phyloP scores from a whole-genome alignment of 2,888 invertebrate species.

The Cryptophagus acutangulus region DNA sequence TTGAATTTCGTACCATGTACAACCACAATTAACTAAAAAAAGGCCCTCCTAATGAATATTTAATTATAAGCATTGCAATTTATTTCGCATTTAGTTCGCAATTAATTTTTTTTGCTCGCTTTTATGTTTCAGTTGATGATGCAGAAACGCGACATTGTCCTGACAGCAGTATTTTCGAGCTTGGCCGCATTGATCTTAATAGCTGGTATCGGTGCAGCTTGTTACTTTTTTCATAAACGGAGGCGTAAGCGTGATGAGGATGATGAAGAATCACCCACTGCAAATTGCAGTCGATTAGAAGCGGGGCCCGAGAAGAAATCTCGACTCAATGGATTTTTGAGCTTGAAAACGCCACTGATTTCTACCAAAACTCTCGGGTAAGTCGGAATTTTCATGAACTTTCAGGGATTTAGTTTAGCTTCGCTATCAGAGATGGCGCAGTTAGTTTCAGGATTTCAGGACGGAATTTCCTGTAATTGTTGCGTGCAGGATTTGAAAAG shows the following conservation, averaged over 20 bases:
- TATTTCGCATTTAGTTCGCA: not conserved
- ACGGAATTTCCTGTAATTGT: no score
- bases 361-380: conserved; percentile 71
- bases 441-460: no score
- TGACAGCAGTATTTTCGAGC: conserved; percentile 61
- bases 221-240: conserved; percentile 52
- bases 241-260: conserved; percentile 50
- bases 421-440: no score
- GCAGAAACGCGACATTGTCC: conserved; percentile 64
- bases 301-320: conserved; percentile 55
- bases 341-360: conserved; percentile 67
- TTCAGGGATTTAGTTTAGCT: no score
- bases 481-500: no score
- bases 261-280: conserved; percentile 52
- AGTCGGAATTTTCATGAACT: no score
- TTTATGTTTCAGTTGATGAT: conserved; percentile 55
- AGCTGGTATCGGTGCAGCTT: conserved; percentile 56
- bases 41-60: no score
- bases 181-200: conserved; percentile 56
- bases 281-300: conserved; percentile 43
- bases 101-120: conserved; percentile 9
- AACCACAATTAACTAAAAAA: no score
- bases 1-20: no score
- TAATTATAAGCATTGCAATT: no score
- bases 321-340: conserved; percentile 62